phyloP scores from a whole-genome alignment of 1,140 invertebrate species.

The Ips nitidus region DNA sequence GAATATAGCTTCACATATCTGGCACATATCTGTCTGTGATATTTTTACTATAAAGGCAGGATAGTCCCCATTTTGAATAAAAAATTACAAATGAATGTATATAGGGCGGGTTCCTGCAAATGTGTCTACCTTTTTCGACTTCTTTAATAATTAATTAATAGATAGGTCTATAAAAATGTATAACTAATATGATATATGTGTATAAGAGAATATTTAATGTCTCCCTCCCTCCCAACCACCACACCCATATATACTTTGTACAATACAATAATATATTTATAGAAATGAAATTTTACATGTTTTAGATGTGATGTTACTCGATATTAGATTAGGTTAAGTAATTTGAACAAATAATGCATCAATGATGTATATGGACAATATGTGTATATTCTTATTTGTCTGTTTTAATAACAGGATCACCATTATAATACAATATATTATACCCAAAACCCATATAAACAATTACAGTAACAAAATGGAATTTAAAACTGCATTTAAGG shows the following conservation, averaged over 20 bases:
- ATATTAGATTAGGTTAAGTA: conserved; percentile 1
- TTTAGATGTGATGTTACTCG: conserved; percentile 26
- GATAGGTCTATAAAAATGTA: not conserved
- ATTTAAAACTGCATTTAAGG: too few relatives aligned
- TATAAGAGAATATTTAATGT: not conserved
- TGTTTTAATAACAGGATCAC: too few relatives aligned
- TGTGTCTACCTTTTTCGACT: not conserved
- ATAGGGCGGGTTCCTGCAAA: not conserved
- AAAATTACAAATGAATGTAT: not conserved
- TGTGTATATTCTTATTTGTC: too few relatives aligned
- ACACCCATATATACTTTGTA: conserved; percentile 6
- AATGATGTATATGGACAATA: too few relatives aligned
- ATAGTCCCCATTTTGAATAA: not conserved
- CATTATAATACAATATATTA: too few relatives aligned
- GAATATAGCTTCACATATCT: not conserved
- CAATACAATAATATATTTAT: conserved; percentile 29
- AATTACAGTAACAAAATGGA: too few relatives aligned
- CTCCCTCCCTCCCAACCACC: not conserved
- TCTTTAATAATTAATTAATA: not conserved
- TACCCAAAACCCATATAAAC: too few relatives aligned
- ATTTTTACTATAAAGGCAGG: too few relatives aligned
- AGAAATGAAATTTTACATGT: conserved; percentile 33
- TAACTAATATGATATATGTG: conserved; percentile 15
- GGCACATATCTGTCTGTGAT: too few relatives aligned
- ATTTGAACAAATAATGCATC: too few relatives aligned